Base-by-base conservation (phyloP, 2,113 vertebrate genomes). In the Columba livia region DNA sequence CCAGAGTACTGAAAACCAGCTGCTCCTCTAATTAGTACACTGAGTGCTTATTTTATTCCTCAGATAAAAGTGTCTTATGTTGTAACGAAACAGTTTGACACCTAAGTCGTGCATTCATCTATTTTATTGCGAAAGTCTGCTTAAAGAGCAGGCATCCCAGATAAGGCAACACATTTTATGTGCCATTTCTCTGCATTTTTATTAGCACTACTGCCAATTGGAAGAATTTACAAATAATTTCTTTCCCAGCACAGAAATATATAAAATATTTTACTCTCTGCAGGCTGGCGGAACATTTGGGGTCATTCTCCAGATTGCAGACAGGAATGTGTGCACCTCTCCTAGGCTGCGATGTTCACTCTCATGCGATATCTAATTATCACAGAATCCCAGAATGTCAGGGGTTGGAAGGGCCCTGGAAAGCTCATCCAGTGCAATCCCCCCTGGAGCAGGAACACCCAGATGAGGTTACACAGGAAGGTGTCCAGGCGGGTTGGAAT, bases 1-100 rank as follows among this genome's bases (percentile, higher is more conserved):
- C 74, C 91, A 87, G 82, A 69, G 50, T 80, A 72, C 58, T 83
- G 72, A 70, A 95, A 95, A 89, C 17, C 92, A 94, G 95, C 92
- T 94, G 94, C 78, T 97, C 73, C 87, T 94, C 93, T 95, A 87
- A 95, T 97, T 94, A 96, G 70, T 75, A 58, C 89, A 50, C 50
- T n/a, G 79, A 93, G 89, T 79, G 91, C 86, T 97, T 89, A 40
- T 95, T 95, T 96, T 75, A 85, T 79, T 91, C 87, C 73, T 84
- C 74, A 82, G 95, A 94, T 91, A 72, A 89, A 97, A 96, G 90
- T 77, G 64, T 84, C 86, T 94, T 36, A 12, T 48, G 78, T 85
- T 91, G 84, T 82, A 94, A 34, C 0, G 5, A 90, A 94, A 92
- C 56, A 44, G 42, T 90, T 92, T 94, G 94, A 97, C 91, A 94